Evolutionary conservation across 2,888 invertebrate species (phyloP), one percentile per base, ranked within the genome.

Genomic region (Watsonalla cultraria): DNA sequence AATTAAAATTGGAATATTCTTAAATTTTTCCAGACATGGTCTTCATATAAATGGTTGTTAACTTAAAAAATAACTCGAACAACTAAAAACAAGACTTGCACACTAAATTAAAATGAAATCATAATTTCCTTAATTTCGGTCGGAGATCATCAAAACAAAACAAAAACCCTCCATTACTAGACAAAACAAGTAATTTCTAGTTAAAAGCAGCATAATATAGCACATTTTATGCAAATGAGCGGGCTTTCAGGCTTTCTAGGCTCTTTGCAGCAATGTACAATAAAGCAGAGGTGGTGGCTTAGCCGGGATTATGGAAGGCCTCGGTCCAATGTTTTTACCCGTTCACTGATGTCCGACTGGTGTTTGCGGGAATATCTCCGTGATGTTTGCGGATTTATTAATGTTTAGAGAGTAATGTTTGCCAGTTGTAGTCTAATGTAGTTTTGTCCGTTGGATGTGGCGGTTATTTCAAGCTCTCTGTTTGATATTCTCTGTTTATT

Each of bases 161-260:
- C 0, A 39, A 42, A 42, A 8, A 42, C 42, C 11, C 5, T 7
- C 42, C 42, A 11, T 42, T 11, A 42, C 42, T 42, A 37, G 51
- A 54, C 49, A 39, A 47, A 7, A 48, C 37, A 15, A 49, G 37
- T 13, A 14, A 14, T 47, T 47, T 47, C 48, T 9, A 48, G 48
- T 48, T 48, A 58, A 52, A 52, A 47, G 48, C 47, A 62, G 71
- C 70, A 72, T 75, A 74, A 72, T 58, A 55, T 66, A 72, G 72
- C 76, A 74, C 74, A 75, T 80, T 82, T 82, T 80, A 84, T 84
- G 82, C 79, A 84, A 83, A 84, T 82, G 74, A 80, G 75, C 72
- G 72, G 70, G 79, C 80, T 82, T 76, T 76, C 74, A 78, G 76
- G 75, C 74, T 80, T 73, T 72, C 76, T 60, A 75, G 77, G 73